Conservation (phyloP, 1,140 invertebrate species). For the Sycophila sp. region DNA sequence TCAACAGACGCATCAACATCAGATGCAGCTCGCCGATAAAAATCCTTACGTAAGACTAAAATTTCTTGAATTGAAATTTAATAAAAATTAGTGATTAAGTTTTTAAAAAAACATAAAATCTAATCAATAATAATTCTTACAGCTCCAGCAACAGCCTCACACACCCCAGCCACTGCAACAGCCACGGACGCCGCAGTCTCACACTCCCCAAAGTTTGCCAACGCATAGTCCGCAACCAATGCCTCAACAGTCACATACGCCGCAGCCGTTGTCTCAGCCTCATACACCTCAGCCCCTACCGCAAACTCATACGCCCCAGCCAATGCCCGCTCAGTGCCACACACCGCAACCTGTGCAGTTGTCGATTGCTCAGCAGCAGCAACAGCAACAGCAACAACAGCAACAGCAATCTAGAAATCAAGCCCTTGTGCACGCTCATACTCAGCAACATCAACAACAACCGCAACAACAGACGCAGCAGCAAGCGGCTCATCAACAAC, state of each 20-base stretch:
- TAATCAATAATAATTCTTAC: background rate
- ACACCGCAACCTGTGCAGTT: slow-evolving; percentile 44
- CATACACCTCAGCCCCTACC: slow-evolving; percentile 61
- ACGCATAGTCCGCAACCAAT: slow-evolving; percentile 61
- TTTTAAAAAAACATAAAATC: slow-evolving; percentile 6
- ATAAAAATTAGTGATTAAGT: background rate
- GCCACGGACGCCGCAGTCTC: slow-evolving; percentile 59
- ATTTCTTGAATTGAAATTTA: background rate
- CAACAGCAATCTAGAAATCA: slow-evolving; percentile 21
- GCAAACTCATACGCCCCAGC: slow-evolving; percentile 51
- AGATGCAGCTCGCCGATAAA: slow-evolving; percentile 35
- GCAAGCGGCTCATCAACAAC: slow-evolving; percentile 52
- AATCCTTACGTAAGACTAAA: slow-evolving; percentile 34
- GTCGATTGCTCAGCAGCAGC: slow-evolving; percentile 46
- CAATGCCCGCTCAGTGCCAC: slow-evolving; percentile 39
- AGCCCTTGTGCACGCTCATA: slow-evolving; percentile 45
- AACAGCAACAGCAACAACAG: slow-evolving; percentile 55
- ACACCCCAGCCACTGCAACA: slow-evolving; percentile 59
- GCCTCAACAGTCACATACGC: slow-evolving; percentile 64
- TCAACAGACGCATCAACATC: slow-evolving; percentile 43
- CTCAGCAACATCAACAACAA: slow-evolving; percentile 54
- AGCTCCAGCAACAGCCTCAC: slow-evolving; percentile 57
- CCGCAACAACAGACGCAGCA: slow-evolving; percentile 49
- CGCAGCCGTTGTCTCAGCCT: slow-evolving; percentile 66
- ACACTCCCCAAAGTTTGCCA: slow-evolving; percentile 57